Conservation (phyloP, 2,888 invertebrate genomes). For the Mesoligia furuncula region DNA sequence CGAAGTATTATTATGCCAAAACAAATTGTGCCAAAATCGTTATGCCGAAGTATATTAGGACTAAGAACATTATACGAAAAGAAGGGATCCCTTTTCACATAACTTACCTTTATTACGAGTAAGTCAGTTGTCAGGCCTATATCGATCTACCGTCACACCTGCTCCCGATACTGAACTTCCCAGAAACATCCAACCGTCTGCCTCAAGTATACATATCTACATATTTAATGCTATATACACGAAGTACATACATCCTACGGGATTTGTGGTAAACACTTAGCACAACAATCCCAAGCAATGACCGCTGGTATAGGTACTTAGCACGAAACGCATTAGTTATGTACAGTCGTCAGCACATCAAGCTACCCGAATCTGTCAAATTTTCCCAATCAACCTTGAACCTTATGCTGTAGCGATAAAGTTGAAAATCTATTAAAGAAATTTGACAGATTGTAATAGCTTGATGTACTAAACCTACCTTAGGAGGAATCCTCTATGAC, state of each 20-base stretch:
- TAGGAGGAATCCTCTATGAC: constrained; percentile 17
- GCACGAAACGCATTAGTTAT: constrained; percentile 18
- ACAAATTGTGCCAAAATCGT: too few species aligned
- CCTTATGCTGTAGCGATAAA: too few species aligned
- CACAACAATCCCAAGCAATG: constrained; percentile 32
- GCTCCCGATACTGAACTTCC: background rate
- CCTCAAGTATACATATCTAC: background rate
- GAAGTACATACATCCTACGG: constrained; percentile 12
- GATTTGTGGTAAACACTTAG: constrained; percentile 29
- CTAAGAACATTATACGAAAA: too few species aligned
- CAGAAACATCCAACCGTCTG: background rate
- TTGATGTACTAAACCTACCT: background rate
- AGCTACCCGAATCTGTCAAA: too few species aligned
- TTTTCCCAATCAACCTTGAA: too few species aligned
- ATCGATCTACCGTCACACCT: constrained; percentile 1
- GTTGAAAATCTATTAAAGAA: too few species aligned
- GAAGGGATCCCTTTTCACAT: too few species aligned
- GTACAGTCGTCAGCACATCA: background rate
- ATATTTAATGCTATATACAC: constrained; percentile 15
- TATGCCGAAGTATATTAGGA: too few species aligned
- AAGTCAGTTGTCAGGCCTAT: background rate
- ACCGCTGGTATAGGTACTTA: constrained; percentile 14
- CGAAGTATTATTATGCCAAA: too few species aligned
- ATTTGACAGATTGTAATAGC: too few species aligned
- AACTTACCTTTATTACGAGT: too few species aligned